Base-by-base conservation (phyloP, 2,113 vertebrate species). In the Centropus bengalensis region DNA sequence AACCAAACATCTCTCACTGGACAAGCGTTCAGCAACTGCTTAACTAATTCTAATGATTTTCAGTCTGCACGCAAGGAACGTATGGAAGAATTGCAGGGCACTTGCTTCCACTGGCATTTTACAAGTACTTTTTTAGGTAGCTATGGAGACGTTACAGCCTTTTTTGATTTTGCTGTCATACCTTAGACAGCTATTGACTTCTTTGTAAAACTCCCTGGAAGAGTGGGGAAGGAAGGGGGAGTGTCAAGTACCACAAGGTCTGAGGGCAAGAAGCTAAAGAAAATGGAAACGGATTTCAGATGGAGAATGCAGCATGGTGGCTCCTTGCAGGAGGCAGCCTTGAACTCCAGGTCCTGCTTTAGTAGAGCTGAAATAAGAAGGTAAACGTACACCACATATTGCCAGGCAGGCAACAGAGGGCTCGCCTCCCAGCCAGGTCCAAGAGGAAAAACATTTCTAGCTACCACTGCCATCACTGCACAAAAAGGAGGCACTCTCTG, bases 41-140 rank as follows among this genome's bases (percentile, higher is more conserved):
- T 84, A 74, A 95, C 94, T 63, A 87, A 93, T 86, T 66, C 86
- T 95, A 96, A 96, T 36, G 10, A 87, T 95, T 80, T 91, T 69
- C 94, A 91, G 68, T 73, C 89, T 42, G 15, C 86, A 13, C 44
- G 78, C 71, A 92, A 96, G 77, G 84, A 97, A 94, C 73, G 85
- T 22, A 68, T 84, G 90, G 63, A 27, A 79, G 89, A 87, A 64
- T 56, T 78, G 51, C 30, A 93, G 90, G 86, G 86, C 89, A 70
- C 83, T 60, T 40, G 89, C 78, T 63, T 92, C 59, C 78, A 88
- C 36, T 3, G 1, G 71, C 94, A 93, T 92, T 91, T 69, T 58
- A 58, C 42, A 92, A 90, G 73, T 66, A 79, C 54, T 85, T 92
- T 92, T 94, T 93, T 79, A 96, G 71, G 92, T 82, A 87, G 90